Base-by-base conservation (phyloP, 2,888 invertebrate species). In the Hydriomena furcata region DNA sequence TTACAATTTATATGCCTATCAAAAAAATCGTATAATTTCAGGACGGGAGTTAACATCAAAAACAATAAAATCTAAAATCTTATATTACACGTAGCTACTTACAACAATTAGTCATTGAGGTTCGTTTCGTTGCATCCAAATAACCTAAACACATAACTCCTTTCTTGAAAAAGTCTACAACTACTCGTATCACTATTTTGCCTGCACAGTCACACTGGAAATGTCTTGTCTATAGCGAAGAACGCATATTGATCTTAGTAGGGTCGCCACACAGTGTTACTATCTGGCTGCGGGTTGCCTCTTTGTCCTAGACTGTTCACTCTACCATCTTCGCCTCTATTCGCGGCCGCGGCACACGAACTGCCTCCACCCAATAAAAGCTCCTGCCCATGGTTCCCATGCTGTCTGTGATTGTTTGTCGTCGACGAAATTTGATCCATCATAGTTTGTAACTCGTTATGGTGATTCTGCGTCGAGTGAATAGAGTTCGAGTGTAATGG, bases 181-280 rank as follows among this genome's bases (percentile, higher is more conserved):
- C 48, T 55, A 49, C 38, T 45, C 36, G 40, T 50, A 45, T 47
- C 41, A 38, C 41, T 55, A 49, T 43, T 35, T 50, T 43, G 34
- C 13, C 13, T 32, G 44, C 50, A 37, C 31, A 43, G 27, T 45
- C 31, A 17, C 36, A 31, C 10, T 21, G 34, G 25, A 25, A 36
- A 25, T 20, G 7, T 28, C 20, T 21, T 34, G 5, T 25, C 28
- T 8, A 5, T 40, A 28, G 20, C 20, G 5, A 65, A 69, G 68
- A 71, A 70, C 67, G 61, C 55, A 66, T 60, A 58, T 53, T 59
- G 62, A 44, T 65, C 78, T 89, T 91, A 95, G 90, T 95, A 95
- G 62, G 95, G 95, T 82, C 95, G 90, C 95, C 95, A 95, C 42
- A 95, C 95, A 32, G 94, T 94, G 73, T 94, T 93, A 61, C 92